phyloP scores from a whole-genome alignment of 1,140 invertebrate species.

The Whitmania pigra region DNA sequence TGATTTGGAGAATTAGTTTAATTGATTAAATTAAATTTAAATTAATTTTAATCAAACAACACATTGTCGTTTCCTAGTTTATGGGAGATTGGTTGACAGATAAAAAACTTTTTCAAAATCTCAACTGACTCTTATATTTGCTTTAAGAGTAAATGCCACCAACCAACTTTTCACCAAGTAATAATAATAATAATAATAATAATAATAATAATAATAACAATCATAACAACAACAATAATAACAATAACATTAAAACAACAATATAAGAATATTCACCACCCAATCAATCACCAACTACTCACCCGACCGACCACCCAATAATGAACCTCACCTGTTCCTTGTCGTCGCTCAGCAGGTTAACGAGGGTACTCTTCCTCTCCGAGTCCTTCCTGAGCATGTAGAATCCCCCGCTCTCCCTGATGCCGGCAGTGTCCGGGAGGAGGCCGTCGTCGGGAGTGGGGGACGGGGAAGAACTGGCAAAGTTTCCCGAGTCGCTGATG shows the following conservation, averaged over 20 bases:
- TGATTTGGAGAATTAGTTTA: conserved; percentile 16
- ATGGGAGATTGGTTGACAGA: too few species aligned
- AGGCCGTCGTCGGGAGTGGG: conserved; percentile 30
- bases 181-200: too few species aligned
- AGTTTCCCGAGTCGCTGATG: not conserved
- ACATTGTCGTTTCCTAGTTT: too few species aligned
- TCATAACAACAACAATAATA: not conserved
- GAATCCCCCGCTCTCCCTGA: conserved; percentile 52
- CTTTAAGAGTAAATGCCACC: too few species aligned
- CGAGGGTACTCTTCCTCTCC: conserved; percentile 76
- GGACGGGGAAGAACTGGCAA: conserved; percentile 27
- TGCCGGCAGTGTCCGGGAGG: conserved; percentile 32
- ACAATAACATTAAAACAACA: too few species aligned
- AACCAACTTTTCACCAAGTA: too few species aligned
- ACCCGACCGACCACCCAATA: conserved; percentile 27
- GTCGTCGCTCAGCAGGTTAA: conserved; percentile 75
- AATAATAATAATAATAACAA: too few species aligned
- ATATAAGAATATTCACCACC: not conserved
- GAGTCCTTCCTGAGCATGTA: conserved; percentile 93
- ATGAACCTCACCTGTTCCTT: conserved; percentile 60
- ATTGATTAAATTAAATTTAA: not conserved
- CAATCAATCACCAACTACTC: not conserved
- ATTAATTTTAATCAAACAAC: too few species aligned
- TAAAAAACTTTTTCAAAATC: too few species aligned
- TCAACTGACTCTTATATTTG: too few species aligned